Conservation (phyloP, 2,113 vertebrate species). For the Osmerus eperlanus region DNA sequence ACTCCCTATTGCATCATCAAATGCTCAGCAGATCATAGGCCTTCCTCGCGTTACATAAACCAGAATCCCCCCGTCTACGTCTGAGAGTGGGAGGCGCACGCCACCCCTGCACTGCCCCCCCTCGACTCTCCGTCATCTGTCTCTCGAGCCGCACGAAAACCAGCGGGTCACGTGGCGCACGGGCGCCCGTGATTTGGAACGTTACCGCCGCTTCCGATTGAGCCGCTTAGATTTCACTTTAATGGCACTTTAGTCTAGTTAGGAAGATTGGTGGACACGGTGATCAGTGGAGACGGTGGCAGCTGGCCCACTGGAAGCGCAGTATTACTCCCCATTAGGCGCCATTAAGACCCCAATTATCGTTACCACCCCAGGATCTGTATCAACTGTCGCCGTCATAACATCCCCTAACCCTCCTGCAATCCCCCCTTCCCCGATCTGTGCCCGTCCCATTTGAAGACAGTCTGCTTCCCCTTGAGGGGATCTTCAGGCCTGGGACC, state of each 20-base stretch:
- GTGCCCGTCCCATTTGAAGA: background rate
- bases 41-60: constrained; percentile 24
- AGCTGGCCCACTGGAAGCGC: constrained; percentile 57
- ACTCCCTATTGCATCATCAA: constrained; percentile 60
- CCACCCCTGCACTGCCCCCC: background rate
- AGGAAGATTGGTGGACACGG: constrained; percentile 47
- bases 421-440: background rate
- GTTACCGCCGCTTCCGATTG: constrained; percentile 12
- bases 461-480: constrained; percentile 8
- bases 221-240: constrained; percentile 18
- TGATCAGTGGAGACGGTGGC: constrained; percentile 42
- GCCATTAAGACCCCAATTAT: constrained; percentile 61
- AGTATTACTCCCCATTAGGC: constrained; percentile 59
- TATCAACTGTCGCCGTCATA: background rate
- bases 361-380: constrained; percentile 42
- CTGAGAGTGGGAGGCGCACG: background rate
- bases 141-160: too few species aligned
- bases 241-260: constrained; percentile 32
- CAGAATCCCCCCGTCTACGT: background rate
- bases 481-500: constrained; percentile 22
- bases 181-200: constrained; percentile 17
- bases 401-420: background rate
- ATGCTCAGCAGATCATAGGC: constrained; percentile 28
- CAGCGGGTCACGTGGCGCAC: background rate
- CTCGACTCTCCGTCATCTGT: background rate